Conservation (phyloP, 2,113 vertebrate species). For the Sphyrna mokarran region DNA sequence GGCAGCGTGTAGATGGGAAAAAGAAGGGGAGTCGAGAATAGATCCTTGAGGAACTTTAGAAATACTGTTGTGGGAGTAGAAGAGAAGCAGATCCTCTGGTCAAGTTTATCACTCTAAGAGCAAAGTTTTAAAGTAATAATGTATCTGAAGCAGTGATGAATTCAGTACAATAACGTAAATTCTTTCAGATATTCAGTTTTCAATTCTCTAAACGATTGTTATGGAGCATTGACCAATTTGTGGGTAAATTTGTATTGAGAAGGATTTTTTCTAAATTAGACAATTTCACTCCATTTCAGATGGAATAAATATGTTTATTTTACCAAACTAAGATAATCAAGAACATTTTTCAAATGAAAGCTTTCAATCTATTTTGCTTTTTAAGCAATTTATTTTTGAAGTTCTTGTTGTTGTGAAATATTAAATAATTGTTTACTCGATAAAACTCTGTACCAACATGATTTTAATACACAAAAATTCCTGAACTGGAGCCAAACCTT, state of each 20-base stretch:
- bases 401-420: not conserved
- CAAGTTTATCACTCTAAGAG: too few relatives aligned
- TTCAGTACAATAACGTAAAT: not conserved
- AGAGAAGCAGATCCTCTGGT: too few relatives aligned
- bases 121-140: too few relatives aligned
- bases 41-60: too few relatives aligned
- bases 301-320: not conserved
- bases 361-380: not conserved
- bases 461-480: constrained; percentile 7
- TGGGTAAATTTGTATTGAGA: not conserved
- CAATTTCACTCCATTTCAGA: not conserved
- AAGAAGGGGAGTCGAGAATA: too few relatives aligned
- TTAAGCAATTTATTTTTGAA: not conserved
- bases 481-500: not conserved
- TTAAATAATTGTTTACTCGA: not conserved
- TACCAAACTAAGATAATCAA: not conserved
- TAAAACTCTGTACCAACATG: too few relatives aligned
- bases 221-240: not conserved
- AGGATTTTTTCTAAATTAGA: not conserved
- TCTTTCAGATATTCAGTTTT: not conserved
- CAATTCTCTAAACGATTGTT: not conserved
- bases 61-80: too few relatives aligned
- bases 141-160: not conserved
- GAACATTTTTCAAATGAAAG: not conserved
- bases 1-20: too few relatives aligned